These are phyloP conservation scores for Erinaceus europaeus DNA, from an alignment of 2,113 vertebrate genomes.

Conservation along the genomic window DNA sequence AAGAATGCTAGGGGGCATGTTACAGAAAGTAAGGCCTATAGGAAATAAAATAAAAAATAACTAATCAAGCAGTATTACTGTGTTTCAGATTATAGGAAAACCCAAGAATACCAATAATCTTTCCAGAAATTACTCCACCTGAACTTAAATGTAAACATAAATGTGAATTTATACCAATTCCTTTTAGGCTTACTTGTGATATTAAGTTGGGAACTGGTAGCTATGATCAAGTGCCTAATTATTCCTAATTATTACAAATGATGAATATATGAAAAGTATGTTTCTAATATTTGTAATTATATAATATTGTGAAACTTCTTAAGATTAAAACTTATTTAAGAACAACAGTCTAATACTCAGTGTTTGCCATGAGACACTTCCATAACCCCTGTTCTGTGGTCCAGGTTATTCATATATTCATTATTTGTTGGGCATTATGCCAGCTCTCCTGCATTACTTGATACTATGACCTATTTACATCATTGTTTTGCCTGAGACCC, in stretches of 20 bases:
- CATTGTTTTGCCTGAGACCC: no score
- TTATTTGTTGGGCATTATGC: no score
- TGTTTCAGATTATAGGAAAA: not conserved
- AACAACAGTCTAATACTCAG: not conserved
- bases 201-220: not conserved
- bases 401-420: not conserved
- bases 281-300: not conserved
- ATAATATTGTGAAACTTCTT: not conserved
- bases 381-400: not conserved
- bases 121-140: not conserved
- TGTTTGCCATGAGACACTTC: not conserved
- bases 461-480: no score
- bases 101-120: not conserved
- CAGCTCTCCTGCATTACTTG: no score
- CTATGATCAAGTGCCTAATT: not conserved
- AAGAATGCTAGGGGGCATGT: not conserved
- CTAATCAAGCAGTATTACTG: constrained; percentile 13
- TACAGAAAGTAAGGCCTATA: not conserved
- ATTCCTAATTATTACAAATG: not conserved
- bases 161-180: not conserved
- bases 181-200: not conserved
- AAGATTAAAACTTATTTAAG: constrained; percentile 20
- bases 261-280: not conserved
- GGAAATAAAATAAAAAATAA: not conserved
- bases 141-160: constrained; percentile 16